Base-by-base conservation (phyloP, 2,113 vertebrate genomes). In the Syngnathoides biaculeatus region DNA sequence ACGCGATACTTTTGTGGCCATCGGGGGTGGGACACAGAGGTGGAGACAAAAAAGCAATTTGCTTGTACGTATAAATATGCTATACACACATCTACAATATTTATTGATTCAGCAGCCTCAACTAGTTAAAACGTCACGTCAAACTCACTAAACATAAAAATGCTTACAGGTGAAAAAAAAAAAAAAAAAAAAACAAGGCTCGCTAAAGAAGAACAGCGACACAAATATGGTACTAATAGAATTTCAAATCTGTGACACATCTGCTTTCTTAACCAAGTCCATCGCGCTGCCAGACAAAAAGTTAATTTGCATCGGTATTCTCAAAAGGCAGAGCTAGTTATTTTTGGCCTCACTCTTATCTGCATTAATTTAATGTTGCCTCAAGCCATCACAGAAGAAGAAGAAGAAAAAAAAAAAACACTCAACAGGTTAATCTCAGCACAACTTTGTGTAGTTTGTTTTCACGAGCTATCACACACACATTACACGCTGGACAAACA, bases 361-460 rank as follows among this genome's bases (percentile, higher is more conserved):
- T 92, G 91, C 91, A 91, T 88, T 87, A 91, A 94, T 93, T 93
- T 92, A 92, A 93, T 88, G 89, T 91, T 91, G 91, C 91, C 91
- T 92, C 91, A 87, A 92, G 90, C 74, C 19, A 89, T 90, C 88
- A 92, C 89, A 91, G 74, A 79, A 82, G 79, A 79, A 93, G n/a
- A 50, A 50, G 9, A 45, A 45, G n/a, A 47, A 47, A 47, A 17
- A 47, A 47, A 47, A 19, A 19, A 20, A 17, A 50, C 93, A 93
- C 92, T 93, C 92, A 92, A 93, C 93, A 93, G 92, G 92, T 93
- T 92, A 85, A 92, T 92, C 65, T 75, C 74, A 15, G 67, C 57
- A 42, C 30, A 57, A 69, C 68, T 78, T 72, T 35, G 52, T 42
- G 38, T 60, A 69, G 72, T 68, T 71, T 42, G 1, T 39, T 39